Percentiles rank a stretch among this genome's conserved stretches.
Evolutionary conservation across 2,888 invertebrate species (phyloP).

Genomic region (Antitype chi): DNA sequence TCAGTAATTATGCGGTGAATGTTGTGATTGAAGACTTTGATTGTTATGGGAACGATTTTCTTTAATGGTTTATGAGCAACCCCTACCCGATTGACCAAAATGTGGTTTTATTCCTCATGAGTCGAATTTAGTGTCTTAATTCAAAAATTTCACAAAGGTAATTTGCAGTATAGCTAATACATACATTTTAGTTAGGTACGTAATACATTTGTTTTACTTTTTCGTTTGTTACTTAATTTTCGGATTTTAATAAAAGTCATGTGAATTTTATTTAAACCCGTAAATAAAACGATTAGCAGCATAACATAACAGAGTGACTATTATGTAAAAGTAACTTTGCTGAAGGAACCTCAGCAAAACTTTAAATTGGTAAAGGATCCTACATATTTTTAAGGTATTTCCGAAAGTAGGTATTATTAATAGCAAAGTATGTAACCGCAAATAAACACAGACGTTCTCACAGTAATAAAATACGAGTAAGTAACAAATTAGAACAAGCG

Average conservation of each 20-base stretch:
- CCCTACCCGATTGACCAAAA: not conserved
- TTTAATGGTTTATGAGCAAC: not conserved
- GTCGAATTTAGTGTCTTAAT: too few relatives aligned
- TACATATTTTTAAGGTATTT: not conserved
- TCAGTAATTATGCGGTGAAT: slow-evolving; percentile 10
- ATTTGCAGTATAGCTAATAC: too few relatives aligned
- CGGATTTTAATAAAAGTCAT: not conserved
- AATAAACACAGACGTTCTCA: slow-evolving; percentile 3
- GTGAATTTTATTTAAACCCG: too few relatives aligned
- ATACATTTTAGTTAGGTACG: too few relatives aligned
- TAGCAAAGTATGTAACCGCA: not conserved
- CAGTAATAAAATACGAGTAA: slow-evolving; percentile 29
- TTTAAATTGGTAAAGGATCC: not conserved
- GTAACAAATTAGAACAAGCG: slow-evolving; percentile 49
- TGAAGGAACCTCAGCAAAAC: not conserved
- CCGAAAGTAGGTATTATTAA: not conserved
- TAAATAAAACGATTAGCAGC: too few relatives aligned
- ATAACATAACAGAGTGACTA: too few relatives aligned
- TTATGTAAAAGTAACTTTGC: too few relatives aligned
- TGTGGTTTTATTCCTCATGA: too few relatives aligned
- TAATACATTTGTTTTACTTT: not conserved
- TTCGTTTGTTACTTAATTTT: not conserved
- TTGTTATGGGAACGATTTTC: slow-evolving; percentile 10
- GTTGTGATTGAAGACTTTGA: not conserved
- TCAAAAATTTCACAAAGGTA: too few relatives aligned